Base-by-base conservation (phyloP, 1,140 invertebrate species). In the Onthophagus taurus region DNA sequence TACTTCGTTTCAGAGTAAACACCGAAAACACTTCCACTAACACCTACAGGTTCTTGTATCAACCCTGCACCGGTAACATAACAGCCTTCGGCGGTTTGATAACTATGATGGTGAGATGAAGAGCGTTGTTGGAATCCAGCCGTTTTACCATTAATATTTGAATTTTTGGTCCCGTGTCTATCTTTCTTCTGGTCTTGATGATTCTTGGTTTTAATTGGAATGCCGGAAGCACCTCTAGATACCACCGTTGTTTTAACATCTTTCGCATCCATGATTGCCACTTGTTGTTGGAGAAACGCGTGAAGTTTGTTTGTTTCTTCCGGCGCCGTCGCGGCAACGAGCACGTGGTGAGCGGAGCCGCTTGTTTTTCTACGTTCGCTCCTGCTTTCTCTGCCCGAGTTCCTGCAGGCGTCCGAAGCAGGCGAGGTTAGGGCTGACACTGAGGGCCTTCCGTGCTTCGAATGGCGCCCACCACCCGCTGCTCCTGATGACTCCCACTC, bases 1-100 rank as follows among this genome's bases (percentile, higher is more conserved):
- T 66, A 66, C 39, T 65, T 65, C 18, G 58, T 59, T 48, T 66
- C 63, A 8, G 59, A 55, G 48, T 63, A 66, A 38, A 64, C 55
- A 51, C 61, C 61, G 43, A 58, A 64, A 36, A 63, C 54, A n/a
- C n/a, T n/a, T 39, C 51, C 54, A 47, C 52, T 51, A 36, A 63
- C 54, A n/a, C n/a, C n/a, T 39, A 50, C 54, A 47, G 51, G 50
- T 42, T 56, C 52, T 47, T 48, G 48, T 44, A 34, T 31, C n/a
- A 33, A 31, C 20, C 37, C 8, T 26, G 26, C 34, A 30, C 31
- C 44, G 24, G 29, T 46, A 14, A 48, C 42, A 16, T 50, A 53
- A 42, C 48, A 42, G 20, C 30, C 46, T 14, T 44, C 48, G 45
- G 51, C 49, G 36, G 51, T 53, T 20, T 53, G 48, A 45, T 54